phyloP scores from a whole-genome alignment of 2,113 vertebrate species.

The Pangasianodon hypophthalmus region DNA sequence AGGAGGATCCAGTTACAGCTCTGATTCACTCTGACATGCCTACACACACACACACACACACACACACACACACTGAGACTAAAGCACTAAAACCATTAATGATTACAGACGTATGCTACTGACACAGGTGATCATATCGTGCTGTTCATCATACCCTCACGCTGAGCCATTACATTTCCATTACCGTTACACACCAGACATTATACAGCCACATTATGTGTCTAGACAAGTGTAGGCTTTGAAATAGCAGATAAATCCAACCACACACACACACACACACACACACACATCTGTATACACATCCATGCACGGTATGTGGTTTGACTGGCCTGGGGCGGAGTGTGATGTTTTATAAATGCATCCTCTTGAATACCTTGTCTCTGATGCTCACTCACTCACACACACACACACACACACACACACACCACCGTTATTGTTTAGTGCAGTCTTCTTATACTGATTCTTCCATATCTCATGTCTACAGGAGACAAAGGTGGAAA shows the following conservation, averaged over 20 bases:
- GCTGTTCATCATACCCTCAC: not conserved
- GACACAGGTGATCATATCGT: constrained; percentile 17
- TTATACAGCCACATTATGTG: constrained; percentile 33
- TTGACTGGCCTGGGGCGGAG: constrained; percentile 38
- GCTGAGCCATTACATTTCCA: constrained; percentile 28
- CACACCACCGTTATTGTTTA: constrained; percentile 1
- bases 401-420: constrained; percentile 34
- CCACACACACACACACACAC: constrained; percentile 22
- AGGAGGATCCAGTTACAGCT: constrained; percentile 52
- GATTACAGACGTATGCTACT: not conserved
- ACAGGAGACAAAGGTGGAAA: not conserved
- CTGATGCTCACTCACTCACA: not conserved
- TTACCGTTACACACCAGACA: constrained; percentile 17
- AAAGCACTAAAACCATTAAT: not conserved
- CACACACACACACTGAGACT: constrained; percentile 15
- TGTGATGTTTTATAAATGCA: constrained; percentile 57
- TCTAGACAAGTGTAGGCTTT: constrained; percentile 45
- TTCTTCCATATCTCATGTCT: constrained; percentile 1
- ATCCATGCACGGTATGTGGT: constrained; percentile 8
- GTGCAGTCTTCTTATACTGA: constrained; percentile 1
- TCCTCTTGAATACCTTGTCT: constrained; percentile 41
- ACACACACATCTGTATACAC: constrained; percentile 11
- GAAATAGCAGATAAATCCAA: constrained; percentile 31
- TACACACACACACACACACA: constrained; percentile 7
- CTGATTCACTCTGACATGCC: constrained; percentile 39